Evolutionary conservation across 2,888 invertebrate genomes (phyloP), one percentile per base, ranked within the genome.

Genomic region (Volucella inflata): DNA sequence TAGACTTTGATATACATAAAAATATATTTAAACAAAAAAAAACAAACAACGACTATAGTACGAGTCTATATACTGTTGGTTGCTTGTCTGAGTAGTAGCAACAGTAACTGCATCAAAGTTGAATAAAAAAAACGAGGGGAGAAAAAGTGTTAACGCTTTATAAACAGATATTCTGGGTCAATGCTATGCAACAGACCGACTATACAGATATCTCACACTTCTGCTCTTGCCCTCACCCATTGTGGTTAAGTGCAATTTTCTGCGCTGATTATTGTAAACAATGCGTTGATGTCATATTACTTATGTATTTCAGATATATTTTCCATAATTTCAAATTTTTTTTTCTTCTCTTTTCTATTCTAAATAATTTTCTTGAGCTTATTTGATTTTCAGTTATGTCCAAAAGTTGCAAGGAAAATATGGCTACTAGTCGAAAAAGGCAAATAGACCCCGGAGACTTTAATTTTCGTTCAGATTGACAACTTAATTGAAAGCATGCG

Each of bases 91-190:
- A 51, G 8, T 16, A 42, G n/a, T 8, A 30, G 38, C 30, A 38
- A 57, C 4, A 57, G 36, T 30, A 30, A 30, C 30, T 30, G 30
- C 30, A 30, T 6, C 30, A 38, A 9, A 57, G 44, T 2, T 30
- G 17, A 53, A 46, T 0, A 46, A 38, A 59, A 59, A 60, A 55
- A 64, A 48, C 40, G 51, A 55, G 10, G 48, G 53, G 46, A 50
- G 65, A 46, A 53, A 80, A 85, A 76, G 48, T 17, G 21, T 76
- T 85, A 62, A 77, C 65, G 67, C 67, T 78, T 64, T 74, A 78
- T 78, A 71, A 72, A 80, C 60, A 76, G 62, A 76, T 72, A 84
- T 85, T 81, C 85, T 85, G 72, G 85, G 85, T 85, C 85, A 85
- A 77, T 85, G 85, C 81, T 40, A 42, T 67, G 65, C 65, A 71